Conservation (phyloP, 2,797 vertebrate genomes). For the Tapirus indicus region DNA sequence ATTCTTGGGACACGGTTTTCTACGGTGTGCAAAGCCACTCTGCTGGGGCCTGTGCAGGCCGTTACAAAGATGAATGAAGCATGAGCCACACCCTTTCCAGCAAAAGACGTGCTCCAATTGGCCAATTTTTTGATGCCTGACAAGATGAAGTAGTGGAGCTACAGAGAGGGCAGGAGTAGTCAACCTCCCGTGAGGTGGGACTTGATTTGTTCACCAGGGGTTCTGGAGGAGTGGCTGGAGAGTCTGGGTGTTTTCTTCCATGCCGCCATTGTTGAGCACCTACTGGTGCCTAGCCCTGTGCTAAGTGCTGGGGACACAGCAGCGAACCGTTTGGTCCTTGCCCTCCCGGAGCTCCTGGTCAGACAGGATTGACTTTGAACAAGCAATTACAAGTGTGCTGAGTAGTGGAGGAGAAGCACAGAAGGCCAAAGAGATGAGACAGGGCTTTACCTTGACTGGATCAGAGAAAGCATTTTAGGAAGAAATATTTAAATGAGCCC, state of each 20-base stretch:
- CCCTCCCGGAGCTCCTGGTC: not conserved
- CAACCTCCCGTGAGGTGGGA: not conserved
- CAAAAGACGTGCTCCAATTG: not conserved
- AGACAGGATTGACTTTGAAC: not conserved
- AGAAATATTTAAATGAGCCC: not conserved
- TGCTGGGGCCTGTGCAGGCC: not conserved
- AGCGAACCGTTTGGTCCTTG: not conserved
- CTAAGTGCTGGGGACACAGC: not conserved
- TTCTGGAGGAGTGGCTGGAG: not conserved
- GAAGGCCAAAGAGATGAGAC: not conserved
- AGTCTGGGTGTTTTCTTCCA: not conserved
- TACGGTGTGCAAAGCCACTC: not conserved
- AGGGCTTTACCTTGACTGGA: not conserved
- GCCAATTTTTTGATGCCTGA: not conserved
- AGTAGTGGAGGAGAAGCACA: not conserved
- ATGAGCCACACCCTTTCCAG: not conserved
- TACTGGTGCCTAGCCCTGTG: not conserved
- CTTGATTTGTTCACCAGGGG: not conserved
- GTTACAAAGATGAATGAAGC: not conserved
- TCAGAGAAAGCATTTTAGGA: not conserved
- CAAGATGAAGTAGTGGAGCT: not conserved
- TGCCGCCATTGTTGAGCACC: not conserved
- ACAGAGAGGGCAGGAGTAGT: not conserved
- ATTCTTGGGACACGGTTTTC: not conserved
- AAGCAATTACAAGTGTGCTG: not conserved